These are phyloP conservation scores for Polyommatus iphigenia DNA, from an alignment of 2,888 invertebrate species.

Conservation along the genomic window DNA sequence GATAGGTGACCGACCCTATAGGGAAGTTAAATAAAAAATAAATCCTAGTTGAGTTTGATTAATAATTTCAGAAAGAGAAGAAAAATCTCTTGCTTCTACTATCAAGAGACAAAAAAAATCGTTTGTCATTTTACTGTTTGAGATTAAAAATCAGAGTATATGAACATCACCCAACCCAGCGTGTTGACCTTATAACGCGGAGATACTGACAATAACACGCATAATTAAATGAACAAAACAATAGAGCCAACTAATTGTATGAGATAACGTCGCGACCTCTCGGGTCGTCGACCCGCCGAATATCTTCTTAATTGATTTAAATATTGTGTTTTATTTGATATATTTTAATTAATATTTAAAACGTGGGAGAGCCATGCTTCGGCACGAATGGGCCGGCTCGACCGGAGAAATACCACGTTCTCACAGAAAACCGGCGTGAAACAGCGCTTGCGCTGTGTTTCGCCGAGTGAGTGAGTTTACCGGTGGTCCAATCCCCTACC, in stretches of 20 bases:
- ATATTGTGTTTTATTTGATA: not conserved
- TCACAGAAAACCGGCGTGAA: too few species aligned
- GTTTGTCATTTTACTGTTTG: not conserved
- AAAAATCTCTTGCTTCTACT: too few species aligned
- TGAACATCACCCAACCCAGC: not conserved
- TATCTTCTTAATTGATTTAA: slow-evolving; percentile 11
- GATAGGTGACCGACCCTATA: too few species aligned
- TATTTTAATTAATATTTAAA: too few species aligned
- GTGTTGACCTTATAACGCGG: not conserved
- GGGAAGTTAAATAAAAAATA: not conserved
- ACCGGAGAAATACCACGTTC: too few species aligned
- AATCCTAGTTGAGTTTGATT: not conserved
- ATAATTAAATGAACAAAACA: slow-evolving; percentile 18
- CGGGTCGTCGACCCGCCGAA: not conserved
- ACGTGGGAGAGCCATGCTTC: too few species aligned
- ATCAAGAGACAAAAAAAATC: too few species aligned
- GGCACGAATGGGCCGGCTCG: too few species aligned
- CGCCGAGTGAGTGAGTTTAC: too few species aligned
- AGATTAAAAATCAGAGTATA: not conserved
- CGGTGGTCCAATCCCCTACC: too few species aligned
- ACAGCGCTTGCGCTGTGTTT: too few species aligned
- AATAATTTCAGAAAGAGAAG: too few species aligned
- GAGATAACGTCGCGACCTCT: slow-evolving; percentile 6
- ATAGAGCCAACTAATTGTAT: slow-evolving; percentile 6
- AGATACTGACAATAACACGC: slow-evolving; percentile 6